Conservation (phyloP, 2,888 invertebrate genomes). For the Rhingia rostrata region DNA sequence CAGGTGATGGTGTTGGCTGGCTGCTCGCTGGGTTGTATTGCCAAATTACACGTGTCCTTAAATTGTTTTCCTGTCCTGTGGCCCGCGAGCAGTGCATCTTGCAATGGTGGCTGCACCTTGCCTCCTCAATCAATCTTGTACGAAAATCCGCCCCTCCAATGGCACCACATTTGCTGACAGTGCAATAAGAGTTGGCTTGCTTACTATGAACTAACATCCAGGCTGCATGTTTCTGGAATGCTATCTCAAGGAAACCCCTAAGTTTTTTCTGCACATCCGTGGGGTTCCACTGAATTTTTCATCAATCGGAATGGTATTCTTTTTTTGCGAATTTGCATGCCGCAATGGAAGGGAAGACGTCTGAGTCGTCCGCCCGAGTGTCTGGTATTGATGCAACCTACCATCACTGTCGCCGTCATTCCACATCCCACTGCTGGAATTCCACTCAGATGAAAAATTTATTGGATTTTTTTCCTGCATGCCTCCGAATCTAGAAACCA, state of each 20-base stretch:
- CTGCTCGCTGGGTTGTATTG: constrained; percentile 34
- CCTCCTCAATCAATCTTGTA: not conserved
- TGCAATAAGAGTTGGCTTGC: not conserved
- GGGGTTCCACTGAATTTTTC: constrained; percentile 64
- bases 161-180: constrained; percentile 2
- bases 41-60: constrained; percentile 68
- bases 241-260: constrained; percentile 16
- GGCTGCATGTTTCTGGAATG: constrained; percentile 1
- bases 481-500: constrained; percentile 58
- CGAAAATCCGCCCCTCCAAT: not conserved
- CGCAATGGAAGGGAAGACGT: constrained; percentile 44
- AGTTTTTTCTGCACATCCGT: constrained; percentile 19
- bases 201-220: constrained; percentile 10
- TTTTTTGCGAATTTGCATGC: constrained; percentile 65
- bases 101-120: constrained; percentile 7
- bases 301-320: constrained; percentile 64
- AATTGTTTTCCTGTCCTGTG: constrained; percentile 37
- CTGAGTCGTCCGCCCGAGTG: constrained; percentile 25
- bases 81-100: constrained; percentile 42
- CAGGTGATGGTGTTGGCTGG: constrained; percentile 38
- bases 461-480: constrained; percentile 67
- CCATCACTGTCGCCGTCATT: constrained; percentile 21
- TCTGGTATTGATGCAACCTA: constrained; percentile 59
- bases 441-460: constrained; percentile 69
- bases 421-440: constrained; percentile 35